These are phyloP conservation scores for Arrhamphus sclerolepis DNA, from an alignment of 2,797 vertebrate genomes.

Conservation along the genomic window DNA sequence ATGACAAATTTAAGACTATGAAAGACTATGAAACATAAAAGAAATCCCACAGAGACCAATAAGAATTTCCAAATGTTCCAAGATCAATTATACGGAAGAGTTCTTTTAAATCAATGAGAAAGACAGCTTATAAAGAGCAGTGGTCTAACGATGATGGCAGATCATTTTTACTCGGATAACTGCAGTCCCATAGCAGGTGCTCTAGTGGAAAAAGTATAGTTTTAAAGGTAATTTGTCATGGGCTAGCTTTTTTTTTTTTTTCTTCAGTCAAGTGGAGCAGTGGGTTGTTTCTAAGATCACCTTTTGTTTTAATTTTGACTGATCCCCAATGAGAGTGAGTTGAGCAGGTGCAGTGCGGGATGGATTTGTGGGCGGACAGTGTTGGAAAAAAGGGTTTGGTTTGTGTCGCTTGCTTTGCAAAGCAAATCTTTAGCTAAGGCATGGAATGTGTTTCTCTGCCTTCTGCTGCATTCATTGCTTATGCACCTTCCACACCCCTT, in stretches of 20 bases:
- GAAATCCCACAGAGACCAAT: constrained; percentile 20
- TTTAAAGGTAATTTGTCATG: too few relatives aligned
- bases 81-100: constrained; percentile 24
- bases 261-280: constrained; percentile 2
- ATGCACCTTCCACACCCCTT: constrained; percentile 31
- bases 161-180: constrained; percentile 31
- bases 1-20: constrained; percentile 9
- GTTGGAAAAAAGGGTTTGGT: constrained; percentile 14
- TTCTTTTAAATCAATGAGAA: constrained; percentile 38
- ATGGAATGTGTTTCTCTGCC: constrained; percentile 17
- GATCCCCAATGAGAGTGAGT: constrained; percentile 1
- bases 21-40: constrained; percentile 23
- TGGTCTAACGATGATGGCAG: constrained; percentile 26
- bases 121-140: constrained; percentile 28
- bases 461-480: constrained; percentile 44
- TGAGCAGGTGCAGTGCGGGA: constrained; percentile 16
- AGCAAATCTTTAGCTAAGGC: constrained; percentile 19
- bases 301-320: neutral
- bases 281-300: neutral
- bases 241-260: neutral
- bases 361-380: constrained; percentile 16
- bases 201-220: neutral
- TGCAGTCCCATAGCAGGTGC: constrained; percentile 21
- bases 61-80: constrained; percentile 28
- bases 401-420: constrained; percentile 30